A percentile compares a stretch with the other conserved stretches of the same genome.
Conservation (phyloP, 1,140 invertebrate species). For the Pseudomyrmex dendroicus region DNA sequence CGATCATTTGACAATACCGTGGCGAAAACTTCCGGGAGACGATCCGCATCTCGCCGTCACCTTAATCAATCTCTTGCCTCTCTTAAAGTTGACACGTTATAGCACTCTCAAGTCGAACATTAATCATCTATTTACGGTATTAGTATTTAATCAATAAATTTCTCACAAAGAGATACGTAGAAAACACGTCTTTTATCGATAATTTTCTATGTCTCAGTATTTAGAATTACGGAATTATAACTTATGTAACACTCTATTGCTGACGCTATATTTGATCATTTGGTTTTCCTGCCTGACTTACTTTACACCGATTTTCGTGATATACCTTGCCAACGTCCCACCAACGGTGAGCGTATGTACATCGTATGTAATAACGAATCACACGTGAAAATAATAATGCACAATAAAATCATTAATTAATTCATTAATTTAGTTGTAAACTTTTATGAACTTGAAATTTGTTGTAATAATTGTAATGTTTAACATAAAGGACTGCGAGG, state of each 20-base stretch:
- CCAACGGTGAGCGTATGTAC: conserved; percentile 47
- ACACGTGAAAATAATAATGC: too few species aligned
- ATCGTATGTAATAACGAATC: background rate
- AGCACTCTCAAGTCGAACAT: conserved; percentile 71
- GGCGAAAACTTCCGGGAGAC: conserved; percentile 76
- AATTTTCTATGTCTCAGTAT: conserved; percentile 71
- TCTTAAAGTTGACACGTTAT: conserved; percentile 78
- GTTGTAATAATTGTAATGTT: too few species aligned
- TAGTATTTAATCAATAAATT: conserved; percentile 44
- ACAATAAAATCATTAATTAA: too few species aligned
- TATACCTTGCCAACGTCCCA: conserved; percentile 64
- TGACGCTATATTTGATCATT: conserved; percentile 78
- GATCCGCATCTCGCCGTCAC: conserved; percentile 62
- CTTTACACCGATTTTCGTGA: conserved; percentile 70
- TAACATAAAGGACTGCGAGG: conserved; percentile 73
- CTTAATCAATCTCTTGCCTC: conserved; percentile 79
- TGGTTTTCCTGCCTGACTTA: conserved; percentile 82
- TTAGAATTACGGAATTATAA: conserved; percentile 74
- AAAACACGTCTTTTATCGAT: background rate
- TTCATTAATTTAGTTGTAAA: too few species aligned
- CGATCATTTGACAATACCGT: conserved; percentile 77
- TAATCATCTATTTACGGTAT: conserved; percentile 77
- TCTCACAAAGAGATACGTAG: background rate
- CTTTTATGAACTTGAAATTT: too few species aligned
- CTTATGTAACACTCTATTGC: conserved; percentile 71